Base-by-base conservation (phyloP, 2,888 invertebrate species). In the Lasioglossum villosulum region DNA sequence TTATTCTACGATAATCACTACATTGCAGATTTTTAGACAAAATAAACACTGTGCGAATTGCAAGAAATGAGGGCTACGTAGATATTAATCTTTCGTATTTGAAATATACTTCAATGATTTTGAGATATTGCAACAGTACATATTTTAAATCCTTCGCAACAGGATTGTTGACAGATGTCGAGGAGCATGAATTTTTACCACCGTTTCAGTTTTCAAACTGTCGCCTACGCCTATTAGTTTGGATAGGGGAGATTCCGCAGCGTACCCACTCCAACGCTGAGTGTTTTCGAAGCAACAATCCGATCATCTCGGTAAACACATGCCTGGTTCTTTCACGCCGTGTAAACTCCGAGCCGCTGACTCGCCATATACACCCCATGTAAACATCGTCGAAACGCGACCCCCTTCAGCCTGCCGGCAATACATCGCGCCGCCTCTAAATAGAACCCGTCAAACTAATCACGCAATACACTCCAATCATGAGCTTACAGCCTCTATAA, bases 241-340 rank as follows among this genome's bases (percentile, higher is more conserved):
- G 70, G 70, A 70, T 70, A 70, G 70, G 37, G 70, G 70, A 70
- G 39, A 37, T 70, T n/a, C 39, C 37, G 4, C 70, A 12, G 39
- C 23, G n/a, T 56, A 39, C 34, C 68, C 70, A 48, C 71, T 71
- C 59, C 39, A 27, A 34, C n/a, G 34, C 19, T 14, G 34, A 74
- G 66, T 37, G 68, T n/a, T 82, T 68, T 74, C 39, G 34, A 39
- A 74, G 45, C 81, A 70, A 48, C 45, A 45, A 80, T 82, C 70
- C 56, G 82, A 74, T 80, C 56, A 71, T 45, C n/a, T 77, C n/a
- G 68, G 68, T 68, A 72, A 74, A 66, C 48, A 42, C 42, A 34
- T 63, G 59, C 45, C 30, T 30, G 70, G n/a, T 70, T 63, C 75
- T 75, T 75, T 74, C 76, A 16, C 34, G 56, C 34, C 19, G n/a